Percentiles rank a stretch among this genome's conserved stretches.
These are phyloP conservation scores for Acinonyx jubatus DNA, from an alignment of 2,113 vertebrate species.

Conservation along the genomic window DNA sequence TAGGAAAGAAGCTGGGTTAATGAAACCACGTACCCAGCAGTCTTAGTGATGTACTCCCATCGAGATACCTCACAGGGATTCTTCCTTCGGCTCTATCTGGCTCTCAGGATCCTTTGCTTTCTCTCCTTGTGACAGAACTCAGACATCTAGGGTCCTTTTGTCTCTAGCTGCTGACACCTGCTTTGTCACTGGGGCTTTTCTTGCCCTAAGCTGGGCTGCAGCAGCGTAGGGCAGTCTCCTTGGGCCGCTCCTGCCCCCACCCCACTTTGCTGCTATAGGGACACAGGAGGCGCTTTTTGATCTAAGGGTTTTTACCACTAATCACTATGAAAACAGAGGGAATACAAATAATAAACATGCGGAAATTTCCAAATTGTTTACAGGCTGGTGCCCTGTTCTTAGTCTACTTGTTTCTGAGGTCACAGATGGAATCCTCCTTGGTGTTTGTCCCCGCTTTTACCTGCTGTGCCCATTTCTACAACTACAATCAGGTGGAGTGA, in stretches of 20 bases:
- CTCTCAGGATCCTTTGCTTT: background rate
- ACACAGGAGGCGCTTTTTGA: background rate
- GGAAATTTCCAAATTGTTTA: background rate
- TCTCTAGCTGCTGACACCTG: background rate
- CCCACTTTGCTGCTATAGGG: background rate
- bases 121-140: background rate
- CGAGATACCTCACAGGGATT: background rate
- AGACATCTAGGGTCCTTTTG: background rate
- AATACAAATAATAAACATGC: constrained; percentile 18
- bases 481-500: background rate
- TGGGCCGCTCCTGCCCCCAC: background rate
- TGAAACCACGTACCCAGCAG: background rate
- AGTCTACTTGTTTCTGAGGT: background rate
- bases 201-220: background rate
- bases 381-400: background rate
- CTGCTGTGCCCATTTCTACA: background rate
- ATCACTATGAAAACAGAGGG: background rate
- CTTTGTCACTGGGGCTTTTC: background rate
- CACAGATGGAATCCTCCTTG: background rate
- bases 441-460: background rate
- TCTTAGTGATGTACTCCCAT: background rate
- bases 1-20: background rate
- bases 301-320: background rate
- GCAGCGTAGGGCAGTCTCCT: background rate
- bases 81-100: background rate